phyloP scores from a whole-genome alignment of 1,140 invertebrate genomes.

The Nymphalis io region DNA sequence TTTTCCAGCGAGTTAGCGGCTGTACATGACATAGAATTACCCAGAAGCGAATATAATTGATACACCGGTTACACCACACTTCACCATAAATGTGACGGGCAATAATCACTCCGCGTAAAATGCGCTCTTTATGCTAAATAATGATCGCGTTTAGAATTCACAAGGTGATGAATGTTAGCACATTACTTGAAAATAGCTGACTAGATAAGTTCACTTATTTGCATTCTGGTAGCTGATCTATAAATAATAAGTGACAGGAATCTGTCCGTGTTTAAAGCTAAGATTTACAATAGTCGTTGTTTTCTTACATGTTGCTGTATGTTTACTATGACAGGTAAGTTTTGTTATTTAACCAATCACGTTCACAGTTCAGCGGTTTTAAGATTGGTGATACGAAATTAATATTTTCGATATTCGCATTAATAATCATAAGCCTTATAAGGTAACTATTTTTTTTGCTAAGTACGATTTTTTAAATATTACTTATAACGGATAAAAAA shows the following conservation, averaged over 20 bases:
- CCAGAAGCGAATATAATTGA: conserved; percentile 21
- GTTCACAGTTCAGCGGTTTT: not conserved
- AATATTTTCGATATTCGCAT: not conserved
- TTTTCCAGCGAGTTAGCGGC: not conserved
- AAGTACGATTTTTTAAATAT: no score
- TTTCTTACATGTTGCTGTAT: not conserved
- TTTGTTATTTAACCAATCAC: not conserved
- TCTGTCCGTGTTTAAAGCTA: conserved; percentile 21
- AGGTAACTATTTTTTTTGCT: no score
- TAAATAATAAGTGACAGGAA: conserved; percentile 34
- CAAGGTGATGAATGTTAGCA: conserved; percentile 40
- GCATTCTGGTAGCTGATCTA: conserved; percentile 43
- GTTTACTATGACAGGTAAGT: not conserved
- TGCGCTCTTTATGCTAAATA: conserved; percentile 31
- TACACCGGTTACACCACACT: conserved; percentile 13
- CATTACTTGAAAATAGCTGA: conserved; percentile 41
- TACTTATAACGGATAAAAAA: no score
- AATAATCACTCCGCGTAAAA: conserved; percentile 26
- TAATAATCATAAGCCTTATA: no score
- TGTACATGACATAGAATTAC: not conserved
- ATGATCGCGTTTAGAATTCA: conserved; percentile 34
- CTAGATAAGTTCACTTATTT: conserved; percentile 27
- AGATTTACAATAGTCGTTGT: conserved; percentile 7
- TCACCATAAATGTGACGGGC: conserved; percentile 25
- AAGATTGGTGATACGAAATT: not conserved